phyloP scores from a whole-genome alignment of 2,113 vertebrate genomes.

The Trichomycterus rosablanca region DNA sequence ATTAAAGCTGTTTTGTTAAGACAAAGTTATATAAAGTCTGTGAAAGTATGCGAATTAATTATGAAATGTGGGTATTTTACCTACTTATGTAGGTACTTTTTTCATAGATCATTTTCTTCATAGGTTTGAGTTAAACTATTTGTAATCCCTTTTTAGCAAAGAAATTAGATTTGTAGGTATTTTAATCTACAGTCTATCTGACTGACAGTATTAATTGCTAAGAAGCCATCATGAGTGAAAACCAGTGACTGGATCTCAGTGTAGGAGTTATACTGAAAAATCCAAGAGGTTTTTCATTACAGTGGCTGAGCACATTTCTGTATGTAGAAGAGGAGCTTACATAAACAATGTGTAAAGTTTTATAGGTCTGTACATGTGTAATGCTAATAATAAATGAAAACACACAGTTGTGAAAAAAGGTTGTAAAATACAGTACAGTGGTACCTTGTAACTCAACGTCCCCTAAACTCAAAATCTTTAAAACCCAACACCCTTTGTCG shows the following conservation, averaged over 20 bases:
- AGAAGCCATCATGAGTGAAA: constrained; percentile 34
- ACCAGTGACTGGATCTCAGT: constrained; percentile 36
- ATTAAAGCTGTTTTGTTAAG: too few species aligned
- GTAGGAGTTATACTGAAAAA: not conserved
- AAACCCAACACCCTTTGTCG: too few species aligned
- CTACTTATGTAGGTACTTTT: too few species aligned
- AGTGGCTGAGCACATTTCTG: constrained; percentile 42
- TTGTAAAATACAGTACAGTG: too few species aligned
- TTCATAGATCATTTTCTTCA: not conserved
- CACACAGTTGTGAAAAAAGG: not conserved
- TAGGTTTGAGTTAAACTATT: not conserved
- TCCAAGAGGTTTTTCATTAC: constrained; percentile 18
- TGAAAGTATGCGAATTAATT: too few species aligned
- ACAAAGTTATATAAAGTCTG: too few species aligned
- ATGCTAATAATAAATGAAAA: not conserved
- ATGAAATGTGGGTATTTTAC: too few species aligned
- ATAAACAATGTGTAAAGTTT: constrained; percentile 20
- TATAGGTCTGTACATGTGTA: constrained; percentile 17
- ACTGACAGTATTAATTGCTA: constrained; percentile 18
- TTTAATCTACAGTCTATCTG: not conserved
- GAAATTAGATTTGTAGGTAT: not conserved
- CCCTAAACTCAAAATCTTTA: too few species aligned
- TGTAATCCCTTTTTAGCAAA: constrained; percentile 4
- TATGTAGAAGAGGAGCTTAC: not conserved
- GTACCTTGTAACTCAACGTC: too few species aligned